Evolutionary conservation across 2,113 vertebrate genomes (phyloP), one percentile per base, ranked within the genome.

Genomic region (Chamaetylas fuelleborni): DNA sequence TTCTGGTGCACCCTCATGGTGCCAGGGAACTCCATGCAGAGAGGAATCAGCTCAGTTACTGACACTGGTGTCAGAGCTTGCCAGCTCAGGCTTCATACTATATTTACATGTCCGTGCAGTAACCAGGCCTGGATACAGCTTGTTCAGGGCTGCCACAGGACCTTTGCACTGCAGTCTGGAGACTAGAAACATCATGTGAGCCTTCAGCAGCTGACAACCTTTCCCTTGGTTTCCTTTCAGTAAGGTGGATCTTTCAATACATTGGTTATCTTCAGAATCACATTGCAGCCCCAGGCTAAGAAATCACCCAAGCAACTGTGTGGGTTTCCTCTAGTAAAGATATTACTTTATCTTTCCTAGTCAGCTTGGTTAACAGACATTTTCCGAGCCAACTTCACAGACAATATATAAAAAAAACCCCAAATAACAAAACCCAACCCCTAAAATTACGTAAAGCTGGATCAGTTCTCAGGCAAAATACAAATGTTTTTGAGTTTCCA

Each of bases 391-490:
- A 88, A 3, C 12, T 88, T 57, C 40, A 56, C 43, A 69, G 43
- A 12, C 1, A 17, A 5, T 76, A 47, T 9, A 38, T 56, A 1
- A 67, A 34, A 88, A 79, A 38, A 16, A 5, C 0, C 3, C 31
- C 12, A 42, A 34, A 50, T 24, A 50, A 58, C 5, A 66, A 58
- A 86, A 31, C 6, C 14, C 62, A 69, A 12, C 2, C 22, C 45
- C 20, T 19, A 29, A 47, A 42, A 8, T 81, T 60, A 23, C 0
- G 1, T 40, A 48, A 83, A 74, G n/a, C 48, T 80, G 19, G 11
- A 64, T 36, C 19, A 20, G 18, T 86, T 88, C 45, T 72, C 11
- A 43, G 48, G n/a, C 43, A 86, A 91, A 87, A 79, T 10, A 58
- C 7, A 50, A 66, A 29, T 42, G 23, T 38, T 70, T 45, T 47